These are phyloP conservation scores for Chydorus sphaericus DNA, from an alignment of 2,888 invertebrate genomes.

Conservation along the genomic window DNA sequence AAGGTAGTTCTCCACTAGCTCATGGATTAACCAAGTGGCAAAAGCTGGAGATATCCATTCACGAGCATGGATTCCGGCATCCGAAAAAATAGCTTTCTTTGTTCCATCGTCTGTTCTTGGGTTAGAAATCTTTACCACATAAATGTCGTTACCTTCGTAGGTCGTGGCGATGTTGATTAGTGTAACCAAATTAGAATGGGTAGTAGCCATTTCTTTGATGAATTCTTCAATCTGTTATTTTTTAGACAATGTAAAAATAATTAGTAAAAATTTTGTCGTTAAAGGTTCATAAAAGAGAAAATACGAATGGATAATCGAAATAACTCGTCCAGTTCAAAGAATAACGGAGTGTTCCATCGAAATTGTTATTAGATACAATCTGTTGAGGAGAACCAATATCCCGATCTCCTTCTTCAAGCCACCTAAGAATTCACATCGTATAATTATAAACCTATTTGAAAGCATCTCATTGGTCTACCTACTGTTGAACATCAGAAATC, in stretches of 20 bases:
- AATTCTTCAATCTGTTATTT: conserved; percentile 27
- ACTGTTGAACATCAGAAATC: conserved; percentile 20
- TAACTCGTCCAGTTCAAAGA: not conserved
- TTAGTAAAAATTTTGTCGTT: no score
- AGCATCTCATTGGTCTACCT: not conserved
- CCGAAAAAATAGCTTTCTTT: conserved; percentile 31
- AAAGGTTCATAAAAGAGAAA: not conserved
- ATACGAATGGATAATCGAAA: not conserved
- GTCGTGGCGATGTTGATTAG: conserved; percentile 42
- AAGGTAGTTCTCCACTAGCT: conserved; percentile 19
- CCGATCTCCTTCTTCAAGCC: not conserved
- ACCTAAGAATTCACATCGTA: no score
- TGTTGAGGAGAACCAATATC: not conserved
- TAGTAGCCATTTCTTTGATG: conserved; percentile 24
- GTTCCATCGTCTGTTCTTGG: conserved; percentile 25
- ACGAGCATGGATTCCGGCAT: conserved; percentile 24
- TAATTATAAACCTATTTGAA: no score
- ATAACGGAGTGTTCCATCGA: not conserved
- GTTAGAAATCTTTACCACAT: conserved; percentile 44
- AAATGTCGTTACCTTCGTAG: conserved; percentile 41
- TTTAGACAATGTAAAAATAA: no score
- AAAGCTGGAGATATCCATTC: conserved; percentile 72
- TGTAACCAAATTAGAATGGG: conserved; percentile 38
- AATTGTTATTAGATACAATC: no score
- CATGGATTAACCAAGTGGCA: conserved; percentile 38